phyloP scores from a whole-genome alignment of 2,888 invertebrate species.

The Sympetrum striolatum region DNA sequence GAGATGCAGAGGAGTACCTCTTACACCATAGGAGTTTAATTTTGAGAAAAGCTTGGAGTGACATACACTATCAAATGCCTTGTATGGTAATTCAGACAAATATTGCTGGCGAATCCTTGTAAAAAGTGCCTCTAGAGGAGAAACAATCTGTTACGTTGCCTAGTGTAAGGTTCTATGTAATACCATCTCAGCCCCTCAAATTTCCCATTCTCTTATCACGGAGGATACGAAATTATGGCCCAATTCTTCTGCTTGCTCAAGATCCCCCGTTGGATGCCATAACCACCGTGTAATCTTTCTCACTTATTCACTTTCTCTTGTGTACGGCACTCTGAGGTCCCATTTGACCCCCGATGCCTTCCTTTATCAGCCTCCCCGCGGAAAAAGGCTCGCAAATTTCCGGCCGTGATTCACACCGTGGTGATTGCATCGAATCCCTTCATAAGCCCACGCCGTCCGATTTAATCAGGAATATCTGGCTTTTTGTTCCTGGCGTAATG shows the following conservation, averaged over 20 bases:
- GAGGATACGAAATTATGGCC: too few relatives aligned
- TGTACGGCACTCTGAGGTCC: not conserved
- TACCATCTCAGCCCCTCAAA: not conserved
- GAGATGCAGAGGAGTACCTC: too few relatives aligned
- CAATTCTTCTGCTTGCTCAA: too few relatives aligned
- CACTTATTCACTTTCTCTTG: not conserved
- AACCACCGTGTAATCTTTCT: not conserved
- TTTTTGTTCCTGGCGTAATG: not conserved
- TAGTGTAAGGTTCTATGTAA: too few relatives aligned
- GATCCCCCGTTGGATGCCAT: not conserved
- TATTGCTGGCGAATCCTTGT: too few relatives aligned
- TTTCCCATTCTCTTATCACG: not conserved
- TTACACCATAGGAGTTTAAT: too few relatives aligned
- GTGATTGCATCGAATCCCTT: not conserved
- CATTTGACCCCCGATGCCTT: not conserved
- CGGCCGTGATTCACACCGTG: not conserved
- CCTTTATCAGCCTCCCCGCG: not conserved
- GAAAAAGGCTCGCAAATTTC: not conserved
- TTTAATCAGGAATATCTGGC: not conserved
- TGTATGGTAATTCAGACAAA: too few relatives aligned
- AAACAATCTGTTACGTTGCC: too few relatives aligned
- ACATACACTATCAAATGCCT: too few relatives aligned
- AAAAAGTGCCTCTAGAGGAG: too few relatives aligned
- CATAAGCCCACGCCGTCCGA: not conserved
- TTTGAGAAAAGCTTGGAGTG: too few relatives aligned